These are phyloP conservation scores for Psittacula derbiana DNA, from an alignment of 2,797 vertebrate species.

Conservation along the genomic window DNA sequence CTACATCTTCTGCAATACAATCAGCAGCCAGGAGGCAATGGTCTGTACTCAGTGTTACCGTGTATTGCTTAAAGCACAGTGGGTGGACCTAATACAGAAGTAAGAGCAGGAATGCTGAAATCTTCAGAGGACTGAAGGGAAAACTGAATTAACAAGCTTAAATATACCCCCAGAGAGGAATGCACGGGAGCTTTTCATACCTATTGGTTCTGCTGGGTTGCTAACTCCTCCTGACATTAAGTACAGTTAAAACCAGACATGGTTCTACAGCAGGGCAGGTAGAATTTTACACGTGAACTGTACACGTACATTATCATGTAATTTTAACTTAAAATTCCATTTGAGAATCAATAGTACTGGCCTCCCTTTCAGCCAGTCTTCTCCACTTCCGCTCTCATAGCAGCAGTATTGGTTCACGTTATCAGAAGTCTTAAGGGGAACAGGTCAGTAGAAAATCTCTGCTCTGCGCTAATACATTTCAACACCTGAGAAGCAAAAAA, in stretches of 20 bases:
- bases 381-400: background rate
- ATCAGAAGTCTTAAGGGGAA: background rate
- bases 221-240: background rate
- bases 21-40: background rate
- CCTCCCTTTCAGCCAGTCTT: background rate
- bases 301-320: background rate
- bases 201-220: background rate
- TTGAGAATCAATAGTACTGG: background rate
- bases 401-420: background rate
- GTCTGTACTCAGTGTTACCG: background rate
- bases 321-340: background rate
- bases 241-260: background rate
- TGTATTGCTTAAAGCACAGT: background rate
- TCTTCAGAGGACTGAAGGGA: background rate
- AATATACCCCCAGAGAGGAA: background rate
- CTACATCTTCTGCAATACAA: background rate
- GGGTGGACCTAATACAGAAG: background rate
- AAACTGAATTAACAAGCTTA: background rate
- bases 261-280: background rate
- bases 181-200: background rate
- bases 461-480: constrained; percentile 5
- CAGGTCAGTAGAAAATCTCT: constrained; percentile 25
- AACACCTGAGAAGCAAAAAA: constrained; percentile 42
- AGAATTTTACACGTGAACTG: background rate
- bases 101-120: background rate